Base-by-base conservation (phyloP, 2,797 vertebrate genomes). In the Rhabdophis nuchalis region DNA sequence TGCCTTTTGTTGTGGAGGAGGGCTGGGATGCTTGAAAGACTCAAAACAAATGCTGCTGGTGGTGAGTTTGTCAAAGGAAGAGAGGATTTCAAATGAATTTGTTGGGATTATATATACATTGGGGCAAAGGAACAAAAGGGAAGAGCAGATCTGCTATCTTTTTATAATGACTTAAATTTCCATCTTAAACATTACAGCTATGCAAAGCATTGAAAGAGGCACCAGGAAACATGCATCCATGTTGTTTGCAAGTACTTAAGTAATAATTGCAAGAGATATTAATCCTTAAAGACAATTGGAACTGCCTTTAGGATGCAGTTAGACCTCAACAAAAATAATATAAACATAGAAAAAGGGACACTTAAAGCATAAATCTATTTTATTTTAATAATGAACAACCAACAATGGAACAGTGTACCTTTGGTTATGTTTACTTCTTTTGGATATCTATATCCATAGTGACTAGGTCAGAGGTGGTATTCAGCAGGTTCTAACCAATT, bases 381-480 rank as follows among this genome's bases (percentile, higher is more conserved):
- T 92, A 85, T 86, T 95, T 91, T 93, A 91, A 85, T 57, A 94
- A 93, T 95, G 92, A 95, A 93, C 60, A 56, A 61, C 85, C 88
- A 57, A 89, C 93, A 91, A 54, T 93, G 93, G 87, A 93, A 85
- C 85, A 90, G 89, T 90, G 89, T 93, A 94, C 57, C 0, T 91
- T 6, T 89, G 32, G 64, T 41, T 93, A 91, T 91, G 92, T 64
- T 93, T 52, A 88, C 58, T 77, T 91, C 61, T 92, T 94, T 95
- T 91, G 89, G 77, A 92, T 93, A 92, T 91, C 36, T 0, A 0
- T 56, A 89, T 25, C 82, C 90, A 18, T 25, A 91, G 90, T 60
- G 61, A 77, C 72, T 77, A 41, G 92, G 46, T 90, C 82, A n/a
- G n/a, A n/a, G n/a, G n/a, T n/a, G n/a, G n/a, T n/a, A n/a, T n/a